Conservation (phyloP, 2,888 invertebrate genomes). For the Ormyrus rosae region DNA sequence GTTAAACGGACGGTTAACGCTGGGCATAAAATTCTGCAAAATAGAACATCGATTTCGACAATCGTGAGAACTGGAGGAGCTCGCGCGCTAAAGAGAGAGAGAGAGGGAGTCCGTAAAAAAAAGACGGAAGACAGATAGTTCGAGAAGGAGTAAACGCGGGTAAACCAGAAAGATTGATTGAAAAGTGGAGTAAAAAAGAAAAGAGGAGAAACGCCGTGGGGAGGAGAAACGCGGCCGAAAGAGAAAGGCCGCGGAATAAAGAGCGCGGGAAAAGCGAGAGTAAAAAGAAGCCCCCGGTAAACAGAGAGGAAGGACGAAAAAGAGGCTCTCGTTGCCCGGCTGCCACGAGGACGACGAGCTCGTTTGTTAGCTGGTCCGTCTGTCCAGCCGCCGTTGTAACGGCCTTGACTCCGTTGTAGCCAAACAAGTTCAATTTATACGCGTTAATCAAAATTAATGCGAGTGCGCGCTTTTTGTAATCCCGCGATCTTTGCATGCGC, state of each 20-base stretch:
- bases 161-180: constrained; percentile 58
- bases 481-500: no score
- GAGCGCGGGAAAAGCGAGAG: constrained; percentile 34
- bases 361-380: constrained; percentile 48
- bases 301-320: constrained; percentile 33
- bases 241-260: constrained; percentile 44
- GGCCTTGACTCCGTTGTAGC: neutral
- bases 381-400: neutral
- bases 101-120: constrained; percentile 16
- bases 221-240: constrained; percentile 6
- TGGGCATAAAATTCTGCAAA: constrained; percentile 41
- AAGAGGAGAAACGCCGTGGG: neutral
- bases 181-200: constrained; percentile 52
- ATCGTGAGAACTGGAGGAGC: constrained; percentile 38
- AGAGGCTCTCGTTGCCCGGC: constrained; percentile 28
- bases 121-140: constrained; percentile 53
- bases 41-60: constrained; percentile 51
- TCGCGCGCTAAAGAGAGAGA: constrained; percentile 9
- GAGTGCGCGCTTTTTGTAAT: neutral
- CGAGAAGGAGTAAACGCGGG: constrained; percentile 54
- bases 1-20: constrained; percentile 24
- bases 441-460: constrained; percentile 37
- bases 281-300: constrained; percentile 31
- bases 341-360: constrained; percentile 31
- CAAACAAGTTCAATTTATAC: constrained; percentile 35